Percentiles rank a stretch among this genome's conserved stretches.
phyloP scores from a whole-genome alignment of 2,888 invertebrate species.

The Actias luna region DNA sequence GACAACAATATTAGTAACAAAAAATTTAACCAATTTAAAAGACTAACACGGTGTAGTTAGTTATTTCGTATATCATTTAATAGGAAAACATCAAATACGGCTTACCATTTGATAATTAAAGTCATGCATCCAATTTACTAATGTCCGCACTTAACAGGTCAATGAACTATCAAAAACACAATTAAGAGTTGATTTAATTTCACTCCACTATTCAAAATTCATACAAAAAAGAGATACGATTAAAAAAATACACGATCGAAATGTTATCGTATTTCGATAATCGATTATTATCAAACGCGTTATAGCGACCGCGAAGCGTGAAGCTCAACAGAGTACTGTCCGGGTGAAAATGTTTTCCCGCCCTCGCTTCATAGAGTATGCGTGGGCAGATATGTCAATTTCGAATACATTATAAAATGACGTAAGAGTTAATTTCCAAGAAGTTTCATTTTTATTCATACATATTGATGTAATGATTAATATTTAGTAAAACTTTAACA shows the following conservation, averaged over 20 bases:
- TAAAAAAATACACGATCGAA: conserved; percentile 22
- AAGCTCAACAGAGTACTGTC: conserved; percentile 58
- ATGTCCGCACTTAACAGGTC: not conserved
- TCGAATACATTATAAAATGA: not conserved
- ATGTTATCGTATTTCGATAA: conserved; percentile 15
- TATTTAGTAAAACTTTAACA: too few species aligned
- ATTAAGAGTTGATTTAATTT: not conserved
- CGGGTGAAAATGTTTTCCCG: conserved; percentile 57
- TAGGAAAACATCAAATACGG: not conserved
- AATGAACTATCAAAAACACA: not conserved
- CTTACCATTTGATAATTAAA: not conserved
- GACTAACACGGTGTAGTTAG: too few species aligned
- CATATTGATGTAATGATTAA: not conserved
- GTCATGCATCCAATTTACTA: not conserved
- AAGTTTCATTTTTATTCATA: not conserved
- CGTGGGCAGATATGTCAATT: conserved; percentile 29
- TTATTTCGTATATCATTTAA: not conserved
- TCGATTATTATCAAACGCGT: not conserved
- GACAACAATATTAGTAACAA: too few species aligned
- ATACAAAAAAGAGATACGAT: not conserved
- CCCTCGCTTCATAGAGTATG: conserved; percentile 55
- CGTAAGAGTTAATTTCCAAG: not conserved
- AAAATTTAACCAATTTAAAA: too few species aligned
- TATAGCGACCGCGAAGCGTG: conserved; percentile 47
- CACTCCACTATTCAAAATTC: not conserved